Evolutionary conservation across 2,113 vertebrate species (phyloP), one percentile per base, ranked within the genome.

Genomic region (Bubo bubo): DNA sequence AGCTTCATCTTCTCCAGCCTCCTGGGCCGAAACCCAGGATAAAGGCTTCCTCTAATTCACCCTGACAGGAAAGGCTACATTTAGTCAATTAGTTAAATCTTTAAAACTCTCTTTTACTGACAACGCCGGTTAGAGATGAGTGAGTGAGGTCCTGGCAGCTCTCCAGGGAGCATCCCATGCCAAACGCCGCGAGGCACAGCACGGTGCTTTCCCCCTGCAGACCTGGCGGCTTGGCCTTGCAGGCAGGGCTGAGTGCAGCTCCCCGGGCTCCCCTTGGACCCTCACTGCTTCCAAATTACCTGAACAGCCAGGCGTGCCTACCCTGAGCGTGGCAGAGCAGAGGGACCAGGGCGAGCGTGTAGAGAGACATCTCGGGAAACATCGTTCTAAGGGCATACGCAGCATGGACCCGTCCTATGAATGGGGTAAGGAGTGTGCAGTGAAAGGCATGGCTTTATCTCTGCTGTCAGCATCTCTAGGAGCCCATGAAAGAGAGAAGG

Each of bases 61-160:
- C 37, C 72, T 79, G 95, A 92, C 95, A 96, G 79, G 81, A 83
- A 90, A 93, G 85, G 73, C 95, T 94, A 68, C 88, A 11, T 88
- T 90, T 76, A 72, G 88, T 84, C 90, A 90, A 96, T 92, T 96
- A 97, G 86, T 85, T 87, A 80, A 91, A 95, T 47, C 75, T 91
- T 93, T 72, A 41, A 91, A 88, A 63, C 53, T 70, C 93, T 67
- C 76, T 91, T 88, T 92, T 86, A 52, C 87, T 88, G 85, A 93
- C 94, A 89, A n/a, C 0, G 1, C 49, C 1, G 34, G 74, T 93
- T 90, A 90, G 58, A 85, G 91, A 87, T 21, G 77, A 95, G 70
- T 10, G 74, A 91, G 79, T 32, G 64, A 89, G 74, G 84, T 34
- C 27, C 86, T 95, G 95, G 93, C 79, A 82, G 83, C 62, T 76